These are phyloP conservation scores for Orestias chungarensis DNA, from an alignment of 2,797 vertebrate genomes.

Conservation along the genomic window DNA sequence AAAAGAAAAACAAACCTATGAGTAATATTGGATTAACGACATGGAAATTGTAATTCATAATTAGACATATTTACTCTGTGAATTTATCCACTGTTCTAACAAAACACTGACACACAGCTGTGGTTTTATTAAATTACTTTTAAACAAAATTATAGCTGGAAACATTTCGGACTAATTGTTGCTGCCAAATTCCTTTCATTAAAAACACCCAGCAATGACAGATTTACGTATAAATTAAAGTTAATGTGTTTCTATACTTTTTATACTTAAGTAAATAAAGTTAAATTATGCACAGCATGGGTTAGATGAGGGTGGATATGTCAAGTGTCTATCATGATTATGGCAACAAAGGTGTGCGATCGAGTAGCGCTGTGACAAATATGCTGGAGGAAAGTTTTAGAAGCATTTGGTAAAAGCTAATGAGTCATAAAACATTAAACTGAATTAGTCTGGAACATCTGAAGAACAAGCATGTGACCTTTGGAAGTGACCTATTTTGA, in stretches of 20 bases:
- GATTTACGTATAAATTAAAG: background rate
- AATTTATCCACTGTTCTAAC: background rate
- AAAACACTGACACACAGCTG: background rate
- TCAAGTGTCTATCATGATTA: background rate
- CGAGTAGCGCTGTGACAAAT: constrained; percentile 8
- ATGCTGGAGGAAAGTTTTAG: background rate
- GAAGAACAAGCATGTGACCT: background rate
- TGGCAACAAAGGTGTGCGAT: background rate
- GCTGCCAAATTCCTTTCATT: background rate
- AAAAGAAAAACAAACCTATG: background rate
- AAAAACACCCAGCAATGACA: background rate
- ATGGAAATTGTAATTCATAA: background rate
- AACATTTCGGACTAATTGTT: background rate
- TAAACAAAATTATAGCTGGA: background rate
- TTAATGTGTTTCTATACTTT: background rate
- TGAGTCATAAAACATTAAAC: constrained; percentile 23
- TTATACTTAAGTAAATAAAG: constrained; percentile 1
- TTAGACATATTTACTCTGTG: background rate
- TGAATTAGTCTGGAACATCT: constrained; percentile 9
- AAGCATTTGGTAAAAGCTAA: constrained; percentile 26
- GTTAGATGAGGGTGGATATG: constrained; percentile 1
- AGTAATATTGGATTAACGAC: background rate
- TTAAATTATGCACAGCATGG: constrained; percentile 8
- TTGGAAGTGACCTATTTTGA: constrained; percentile 3
- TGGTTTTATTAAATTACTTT: background rate